Base-by-base conservation (phyloP, 1,140 invertebrate genomes). In the Drosophila insularis region DNA sequence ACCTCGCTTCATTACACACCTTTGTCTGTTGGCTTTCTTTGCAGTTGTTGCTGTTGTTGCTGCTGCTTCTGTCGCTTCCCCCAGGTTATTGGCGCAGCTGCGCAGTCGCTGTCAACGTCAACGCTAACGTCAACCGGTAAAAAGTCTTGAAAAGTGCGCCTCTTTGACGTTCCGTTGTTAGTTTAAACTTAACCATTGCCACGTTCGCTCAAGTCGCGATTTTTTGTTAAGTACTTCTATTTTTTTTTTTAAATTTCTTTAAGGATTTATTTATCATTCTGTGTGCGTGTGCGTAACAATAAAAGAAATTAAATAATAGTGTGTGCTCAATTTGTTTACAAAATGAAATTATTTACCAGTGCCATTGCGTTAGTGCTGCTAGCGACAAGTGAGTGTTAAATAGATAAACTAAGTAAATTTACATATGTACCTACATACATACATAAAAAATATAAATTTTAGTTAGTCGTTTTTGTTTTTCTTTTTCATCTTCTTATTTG, bases 31-130 rank as follows among this genome's bases (percentile, higher is more conserved):
- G 92, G 71, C 94, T 94, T 62, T 39, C 6, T 95, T 96, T 81
- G 96, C 95, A 2, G 95, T 94, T 58, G 97, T 95, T 63, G 93
- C 93, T 80, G 93, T 66, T 37, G 35, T 40, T 60, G 58, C 19
- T 35, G 31, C 11, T 58, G 23, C 56, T 31, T 4, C 46, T 63
- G 35, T 74, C 46, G 54, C 62, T 68, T 7, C 35, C 43, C 46
- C 37, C 72, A 32, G 37, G 76, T 67, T 59, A 65, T 39, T 63
- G 73, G 40, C 74, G 60, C 62, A 10, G 75, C 40, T 21, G 43
- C 39, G 62, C 50, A 71, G 63, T 31, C 73, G 75, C 8, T 63
- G 54, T 59, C 60, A 27, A 27, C 32, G 32, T 35, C 32, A 35
- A 35, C 32, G 32, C 7, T 11, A 71, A 39, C 69, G 71, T 72